A percentile compares a stretch with the other conserved stretches of the same genome.
Conservation (phyloP, 1,140 invertebrate genomes). For the Cotesia glomerata region DNA sequence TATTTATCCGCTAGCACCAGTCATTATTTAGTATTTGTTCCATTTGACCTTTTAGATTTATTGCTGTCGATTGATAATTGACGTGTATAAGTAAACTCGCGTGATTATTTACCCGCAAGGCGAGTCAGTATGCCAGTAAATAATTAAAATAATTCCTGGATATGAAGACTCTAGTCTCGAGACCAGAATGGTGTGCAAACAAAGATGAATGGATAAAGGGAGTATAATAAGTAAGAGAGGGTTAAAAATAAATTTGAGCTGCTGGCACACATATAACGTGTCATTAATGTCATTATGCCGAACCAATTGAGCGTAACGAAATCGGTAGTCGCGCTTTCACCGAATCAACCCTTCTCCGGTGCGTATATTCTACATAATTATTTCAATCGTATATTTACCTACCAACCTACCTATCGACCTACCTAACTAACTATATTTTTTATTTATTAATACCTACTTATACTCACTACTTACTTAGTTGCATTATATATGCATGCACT, state of each 20-base stretch:
- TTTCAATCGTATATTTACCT: conserved; percentile 15
- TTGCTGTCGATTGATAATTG: not conserved
- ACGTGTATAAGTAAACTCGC: not conserved
- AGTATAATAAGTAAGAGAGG: not conserved
- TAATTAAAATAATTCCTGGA: not conserved
- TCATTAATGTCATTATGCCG: conserved; percentile 22
- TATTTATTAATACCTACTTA: no score
- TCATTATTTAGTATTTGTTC: conserved; percentile 11
- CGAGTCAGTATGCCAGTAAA: not conserved
- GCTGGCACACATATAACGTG: not conserved
- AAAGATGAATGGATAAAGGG: not conserved
- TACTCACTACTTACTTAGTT: no score
- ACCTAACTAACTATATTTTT: no score
- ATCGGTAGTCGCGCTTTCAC: conserved; percentile 23
- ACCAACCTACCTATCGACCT: no score
- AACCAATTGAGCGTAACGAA: conserved; percentile 21
- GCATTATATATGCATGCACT: not conserved
- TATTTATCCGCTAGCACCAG: not conserved
- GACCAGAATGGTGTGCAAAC: not conserved
- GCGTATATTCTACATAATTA: conserved; percentile 21
- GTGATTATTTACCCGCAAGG: not conserved
- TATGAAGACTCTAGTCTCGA: not conserved
- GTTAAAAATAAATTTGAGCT: not conserved
- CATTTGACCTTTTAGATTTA: conserved; percentile 18
- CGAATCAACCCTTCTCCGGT: conserved; percentile 3